Base-by-base conservation (phyloP, 2,888 invertebrate species). In the Elgonia sp. region DNA sequence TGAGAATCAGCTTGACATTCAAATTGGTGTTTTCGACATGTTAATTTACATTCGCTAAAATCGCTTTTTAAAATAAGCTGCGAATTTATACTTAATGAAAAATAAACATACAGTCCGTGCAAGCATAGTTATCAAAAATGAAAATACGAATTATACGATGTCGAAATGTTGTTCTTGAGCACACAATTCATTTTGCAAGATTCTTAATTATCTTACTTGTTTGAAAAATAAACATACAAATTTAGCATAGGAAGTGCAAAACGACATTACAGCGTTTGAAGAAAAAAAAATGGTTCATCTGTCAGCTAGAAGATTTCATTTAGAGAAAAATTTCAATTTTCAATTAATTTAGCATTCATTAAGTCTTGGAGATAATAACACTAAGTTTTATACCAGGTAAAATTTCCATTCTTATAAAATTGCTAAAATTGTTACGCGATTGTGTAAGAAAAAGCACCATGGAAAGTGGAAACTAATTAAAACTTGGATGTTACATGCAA, bases 261-360 rank as follows among this genome's bases (percentile, higher is more conserved):
- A 29, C 21, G 14, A 53, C 16, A 4, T 14, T 42, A 10, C 10
- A 42, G 42, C 42, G 10, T 10, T 42, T 42, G 10, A 42, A 42
- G 10, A 42, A 42, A 42, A 9, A 42, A 9, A 42, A 10, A 42
- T 16, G 16, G n/a, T n/a, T n/a, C n/a, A n/a, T n/a, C n/a, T n/a
- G n/a, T n/a, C n/a, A n/a, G n/a, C n/a, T n/a, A n/a, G n/a, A n/a
- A n/a, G n/a, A n/a, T n/a, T n/a, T n/a, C n/a, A n/a, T n/a, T n/a
- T n/a, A 53, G 53, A 16, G 10, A 14, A 53, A 53, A 16, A 53
- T 53, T 53, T 53, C 16, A 7, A n/a, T 53, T 29, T 70, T n/a
- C 70, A 29, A 53, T 70, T 70, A 53, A 70, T 53, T 55, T 53
- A 39, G 55, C 53, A 53, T 70, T 70, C 53, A 70, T 70, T 18